These are phyloP conservation scores for Probosciger aterrimus DNA, from an alignment of 2,113 vertebrate species.

Conservation along the genomic window DNA sequence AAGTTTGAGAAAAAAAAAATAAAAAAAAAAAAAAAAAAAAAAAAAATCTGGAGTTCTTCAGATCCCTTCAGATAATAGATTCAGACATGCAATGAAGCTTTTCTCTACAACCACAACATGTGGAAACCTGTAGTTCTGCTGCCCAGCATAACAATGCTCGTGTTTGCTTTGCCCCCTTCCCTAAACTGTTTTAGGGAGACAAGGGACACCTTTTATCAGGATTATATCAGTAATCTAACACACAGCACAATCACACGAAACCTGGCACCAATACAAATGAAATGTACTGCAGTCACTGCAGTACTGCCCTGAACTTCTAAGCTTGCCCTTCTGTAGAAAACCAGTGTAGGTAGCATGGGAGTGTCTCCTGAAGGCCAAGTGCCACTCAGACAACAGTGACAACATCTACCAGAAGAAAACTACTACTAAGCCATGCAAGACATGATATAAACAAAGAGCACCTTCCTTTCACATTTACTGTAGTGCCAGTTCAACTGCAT, in stretches of 20 bases:
- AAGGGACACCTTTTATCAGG: background rate
- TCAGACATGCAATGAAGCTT: background rate
- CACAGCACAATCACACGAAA: background rate
- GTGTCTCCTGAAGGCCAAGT: background rate
- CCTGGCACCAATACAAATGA: background rate
- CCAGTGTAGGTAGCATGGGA: rapidly evolving
- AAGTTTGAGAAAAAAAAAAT: background rate
- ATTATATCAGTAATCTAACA: background rate
- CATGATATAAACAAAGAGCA: background rate
- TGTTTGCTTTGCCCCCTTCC: rapidly evolving
- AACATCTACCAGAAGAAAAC: background rate
- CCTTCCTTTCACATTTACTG: background rate
- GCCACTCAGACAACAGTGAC: background rate
- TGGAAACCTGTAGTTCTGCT: background rate
- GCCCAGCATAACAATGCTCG: background rate
- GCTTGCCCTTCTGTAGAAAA: background rate
- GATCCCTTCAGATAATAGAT: background rate
- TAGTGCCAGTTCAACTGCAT: background rate
- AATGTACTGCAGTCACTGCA: background rate
- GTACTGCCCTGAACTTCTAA: background rate
- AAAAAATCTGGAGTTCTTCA: background rate
- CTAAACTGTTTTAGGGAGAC: background rate
- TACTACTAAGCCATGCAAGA: background rate
- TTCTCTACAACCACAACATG: background rate
- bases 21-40: background rate